A percentile compares a stretch with the other conserved stretches of the same genome.
phyloP scores from a whole-genome alignment of 2,797 vertebrate genomes.

The Anisognathus igniventris region DNA sequence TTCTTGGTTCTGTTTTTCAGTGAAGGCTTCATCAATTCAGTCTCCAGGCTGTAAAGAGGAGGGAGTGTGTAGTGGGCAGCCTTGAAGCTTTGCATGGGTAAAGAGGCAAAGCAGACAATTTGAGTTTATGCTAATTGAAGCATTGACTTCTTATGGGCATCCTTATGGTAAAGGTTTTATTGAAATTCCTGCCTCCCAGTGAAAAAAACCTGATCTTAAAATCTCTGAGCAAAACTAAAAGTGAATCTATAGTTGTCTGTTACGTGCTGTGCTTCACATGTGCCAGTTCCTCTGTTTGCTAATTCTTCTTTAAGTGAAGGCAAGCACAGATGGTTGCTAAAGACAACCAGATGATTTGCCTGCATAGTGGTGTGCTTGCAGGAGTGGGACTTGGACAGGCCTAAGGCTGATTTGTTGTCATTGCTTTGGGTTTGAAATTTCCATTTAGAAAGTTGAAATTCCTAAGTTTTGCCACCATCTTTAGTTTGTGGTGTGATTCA shows the following conservation, averaged over 20 bases:
- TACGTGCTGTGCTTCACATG: not conserved
- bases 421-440: not conserved
- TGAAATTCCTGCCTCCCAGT: not conserved
- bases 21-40: not conserved
- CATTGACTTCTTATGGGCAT: not conserved
- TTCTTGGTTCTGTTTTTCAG: not conserved
- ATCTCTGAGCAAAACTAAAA: not conserved
- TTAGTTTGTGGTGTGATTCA: not conserved
- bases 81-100: not conserved
- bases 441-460: not conserved
- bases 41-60: not conserved
- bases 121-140: not conserved
- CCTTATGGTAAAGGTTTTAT: not conserved
- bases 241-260: not conserved
- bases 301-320: conserved; percentile 1
- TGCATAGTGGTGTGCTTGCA: not conserved
- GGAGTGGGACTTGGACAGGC: not conserved
- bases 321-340: conserved; percentile 42
- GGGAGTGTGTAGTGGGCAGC: not conserved
- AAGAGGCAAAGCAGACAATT: not conserved
- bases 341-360: not conserved
- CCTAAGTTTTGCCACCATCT: not conserved
- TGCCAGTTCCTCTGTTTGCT: conserved; percentile 24
- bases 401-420: not conserved
- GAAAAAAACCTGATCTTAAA: not conserved